Evolutionary conservation across 1,140 invertebrate genomes (phyloP).

Genomic region (Psix sp.): DNA sequence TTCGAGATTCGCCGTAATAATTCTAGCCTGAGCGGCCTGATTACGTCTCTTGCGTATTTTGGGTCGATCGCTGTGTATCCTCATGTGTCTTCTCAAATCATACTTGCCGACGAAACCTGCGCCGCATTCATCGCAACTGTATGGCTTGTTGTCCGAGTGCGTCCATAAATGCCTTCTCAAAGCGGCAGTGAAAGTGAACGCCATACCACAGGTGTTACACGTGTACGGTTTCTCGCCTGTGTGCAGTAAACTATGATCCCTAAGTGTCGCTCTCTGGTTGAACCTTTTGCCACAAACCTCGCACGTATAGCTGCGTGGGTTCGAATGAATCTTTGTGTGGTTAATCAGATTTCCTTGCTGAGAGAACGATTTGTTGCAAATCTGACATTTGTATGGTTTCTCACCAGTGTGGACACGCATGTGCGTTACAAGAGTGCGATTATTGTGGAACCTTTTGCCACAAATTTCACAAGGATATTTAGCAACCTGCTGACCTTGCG

Average conservation of each 20-base stretch:
- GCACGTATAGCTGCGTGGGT: slow-evolving; percentile 76
- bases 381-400: slow-evolving; percentile 78
- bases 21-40: slow-evolving; percentile 16
- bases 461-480: slow-evolving; percentile 78
- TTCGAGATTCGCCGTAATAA: slow-evolving; percentile 23
- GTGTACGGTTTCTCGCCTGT: slow-evolving; percentile 78
- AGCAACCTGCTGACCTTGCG: slow-evolving; percentile 64
- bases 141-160: slow-evolving; percentile 75
- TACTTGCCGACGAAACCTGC: slow-evolving; percentile 72
- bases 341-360: slow-evolving; percentile 79
- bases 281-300: slow-evolving; percentile 77
- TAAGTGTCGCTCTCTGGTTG: slow-evolving; percentile 71
- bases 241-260: slow-evolving; percentile 75
- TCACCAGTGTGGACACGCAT: slow-evolving; percentile 83
- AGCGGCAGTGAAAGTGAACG: slow-evolving; percentile 73
- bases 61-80: slow-evolving; percentile 65
- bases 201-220: slow-evolving; percentile 75
- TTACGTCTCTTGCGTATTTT: slow-evolving; percentile 52
- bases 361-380: slow-evolving; percentile 77
- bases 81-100: slow-evolving; percentile 72
- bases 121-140: slow-evolving; percentile 73
- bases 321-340: slow-evolving; percentile 79
- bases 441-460: slow-evolving; percentile 76
- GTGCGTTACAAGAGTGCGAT: slow-evolving; percentile 72
- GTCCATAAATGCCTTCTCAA: slow-evolving; percentile 72